Percentiles rank a stretch among this genome's conserved stretches.
Evolutionary conservation across 2,797 vertebrate genomes (phyloP).

Genomic region (Sciurus carolinensis): DNA sequence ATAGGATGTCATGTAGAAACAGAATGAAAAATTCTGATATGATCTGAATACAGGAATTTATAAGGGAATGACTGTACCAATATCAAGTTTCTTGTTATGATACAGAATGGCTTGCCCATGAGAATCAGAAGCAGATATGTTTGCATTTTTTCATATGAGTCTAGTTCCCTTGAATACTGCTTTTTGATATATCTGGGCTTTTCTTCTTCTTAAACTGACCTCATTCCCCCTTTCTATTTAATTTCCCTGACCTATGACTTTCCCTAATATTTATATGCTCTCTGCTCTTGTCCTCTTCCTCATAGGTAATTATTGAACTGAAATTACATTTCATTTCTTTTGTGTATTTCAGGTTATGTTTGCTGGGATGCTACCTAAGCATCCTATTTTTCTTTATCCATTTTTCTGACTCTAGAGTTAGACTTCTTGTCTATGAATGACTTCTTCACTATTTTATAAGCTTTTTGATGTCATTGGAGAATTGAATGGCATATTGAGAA

Average conservation of each 20-base stretch:
- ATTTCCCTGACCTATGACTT: background rate
- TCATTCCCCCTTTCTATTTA: background rate
- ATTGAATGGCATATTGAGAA: background rate
- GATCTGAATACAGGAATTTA: background rate
- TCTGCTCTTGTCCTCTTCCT: background rate
- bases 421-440: background rate
- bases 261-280: background rate
- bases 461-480: background rate
- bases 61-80: background rate
- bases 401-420: background rate
- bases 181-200: background rate
- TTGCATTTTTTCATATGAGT: background rate
- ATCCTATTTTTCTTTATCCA: no score
- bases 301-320: conserved; percentile 32
- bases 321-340: background rate
- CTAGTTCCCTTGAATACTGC: background rate
- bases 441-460: background rate
- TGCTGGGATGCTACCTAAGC: background rate
- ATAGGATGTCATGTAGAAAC: background rate
- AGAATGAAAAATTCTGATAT: background rate
- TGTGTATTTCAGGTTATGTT: background rate
- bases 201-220: background rate
- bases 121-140: background rate
- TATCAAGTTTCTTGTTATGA: background rate
- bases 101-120: background rate